Evolutionary conservation across 2,113 vertebrate genomes (phyloP), one percentile per base, ranked within the genome.

Genomic region (Chloroceryle aenea): DNA sequence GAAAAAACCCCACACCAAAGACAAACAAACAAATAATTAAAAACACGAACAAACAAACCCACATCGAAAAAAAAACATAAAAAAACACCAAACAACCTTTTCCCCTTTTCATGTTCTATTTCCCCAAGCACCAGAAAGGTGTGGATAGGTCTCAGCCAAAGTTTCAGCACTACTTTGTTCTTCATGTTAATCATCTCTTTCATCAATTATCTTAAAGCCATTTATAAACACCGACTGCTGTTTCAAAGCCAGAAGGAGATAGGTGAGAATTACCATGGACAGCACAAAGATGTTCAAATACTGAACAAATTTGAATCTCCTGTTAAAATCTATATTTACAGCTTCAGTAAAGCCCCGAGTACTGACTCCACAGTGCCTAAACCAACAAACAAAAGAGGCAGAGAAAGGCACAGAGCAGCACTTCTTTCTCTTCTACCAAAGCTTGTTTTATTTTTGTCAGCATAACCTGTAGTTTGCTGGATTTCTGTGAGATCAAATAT

Each of bases 171-270:
- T 42, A 48, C 95, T 97, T 96, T 96, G 91, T 95, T 95, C 93
- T 96, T 91, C 80, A 90, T 75, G 86, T 55, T 93, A 96, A 92
- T 96, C 38, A 56, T 8, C 52, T 68, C 94, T 96, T 96, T 95
- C 64, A 93, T 96, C 86, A 78, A 48, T 92, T 93, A 95, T 82
- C 86, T 92, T 92, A 34, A 90, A 95, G 64, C 56, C 64, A 81
- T 91, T 87, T 87, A 75, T 27, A 93, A 95, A 93, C 76, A 75
- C 0, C 0, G 29, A 56, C 73, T 81, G 91, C 64, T 0, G 5
- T 90, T 95, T 96, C 95, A 97, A 96, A 96, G 91, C 68, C 86
- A 75, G 1, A 1, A 95, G 50, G 86, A 95, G 86, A 77, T 52
- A 93, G 91, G 94, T 92, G 94, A 95, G 84, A 95, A 96, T 96